Percentiles rank a stretch among this genome's conserved stretches.
Conservation (phyloP, 2,888 invertebrate genomes). For the Drymonia ruficornis region DNA sequence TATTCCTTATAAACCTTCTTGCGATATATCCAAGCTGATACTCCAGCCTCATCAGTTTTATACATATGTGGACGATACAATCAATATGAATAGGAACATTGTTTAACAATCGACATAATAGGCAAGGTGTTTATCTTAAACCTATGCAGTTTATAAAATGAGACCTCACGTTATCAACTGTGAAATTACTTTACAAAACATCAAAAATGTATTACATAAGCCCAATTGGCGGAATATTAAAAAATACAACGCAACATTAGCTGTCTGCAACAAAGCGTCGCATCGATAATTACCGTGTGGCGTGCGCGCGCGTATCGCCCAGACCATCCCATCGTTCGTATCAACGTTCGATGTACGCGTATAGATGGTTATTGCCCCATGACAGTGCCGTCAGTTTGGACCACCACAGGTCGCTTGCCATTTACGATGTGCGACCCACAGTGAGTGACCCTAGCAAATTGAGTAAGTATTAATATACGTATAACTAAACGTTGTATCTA, state of each 20-base stretch:
- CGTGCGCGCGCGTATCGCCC: conserved; percentile 30
- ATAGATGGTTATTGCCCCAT: conserved; percentile 52
- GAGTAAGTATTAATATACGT: not conserved
- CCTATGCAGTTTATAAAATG: too few species aligned
- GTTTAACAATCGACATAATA: too few species aligned
- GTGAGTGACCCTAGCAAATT: not conserved
- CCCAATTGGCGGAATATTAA: conserved; percentile 30
- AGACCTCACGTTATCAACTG: too few species aligned
- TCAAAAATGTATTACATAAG: conserved; percentile 10
- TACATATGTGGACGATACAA: too few species aligned
- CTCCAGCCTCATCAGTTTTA: too few species aligned
- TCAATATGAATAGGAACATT: too few species aligned
- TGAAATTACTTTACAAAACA: not conserved
- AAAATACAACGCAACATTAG: conserved; percentile 45
- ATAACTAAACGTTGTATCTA: too few species aligned
- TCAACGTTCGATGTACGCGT: conserved; percentile 41
- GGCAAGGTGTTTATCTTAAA: too few species aligned
- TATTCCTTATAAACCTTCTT: too few species aligned
- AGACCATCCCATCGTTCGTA: conserved; percentile 20
- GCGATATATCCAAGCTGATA: too few species aligned
- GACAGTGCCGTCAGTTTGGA: conserved; percentile 32
- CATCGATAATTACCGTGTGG: conserved; percentile 46
- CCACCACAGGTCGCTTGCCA: conserved; percentile 34
- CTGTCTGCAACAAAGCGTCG: conserved; percentile 30
- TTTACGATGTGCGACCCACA: conserved; percentile 7